Conservation (phyloP, 2,113 vertebrate genomes). For the Sula dactylatra region DNA sequence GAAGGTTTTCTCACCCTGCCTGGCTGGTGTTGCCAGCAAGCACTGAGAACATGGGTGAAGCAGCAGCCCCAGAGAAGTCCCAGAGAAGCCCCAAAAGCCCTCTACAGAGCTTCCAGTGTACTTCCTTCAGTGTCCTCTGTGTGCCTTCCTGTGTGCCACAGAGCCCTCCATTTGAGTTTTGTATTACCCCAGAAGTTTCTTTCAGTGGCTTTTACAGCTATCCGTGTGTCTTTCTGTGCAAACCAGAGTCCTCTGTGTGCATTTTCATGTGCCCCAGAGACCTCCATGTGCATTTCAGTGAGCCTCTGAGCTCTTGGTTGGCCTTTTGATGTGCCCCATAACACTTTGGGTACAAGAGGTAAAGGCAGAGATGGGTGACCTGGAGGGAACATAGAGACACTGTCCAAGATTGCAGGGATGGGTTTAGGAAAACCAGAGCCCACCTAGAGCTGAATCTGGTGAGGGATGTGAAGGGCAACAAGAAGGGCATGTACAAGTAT, state of each 20-base stretch:
- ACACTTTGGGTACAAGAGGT: neutral
- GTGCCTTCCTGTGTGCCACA: neutral
- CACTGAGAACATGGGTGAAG: neutral
- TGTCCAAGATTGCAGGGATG: neutral
- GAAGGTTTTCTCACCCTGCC: neutral
- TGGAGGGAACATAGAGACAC: neutral
- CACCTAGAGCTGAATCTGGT: neutral
- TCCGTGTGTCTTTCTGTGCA: neutral
- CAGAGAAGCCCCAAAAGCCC: no score
- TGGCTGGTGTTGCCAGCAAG: neutral
- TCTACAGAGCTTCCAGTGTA: neutral
- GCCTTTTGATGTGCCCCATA: neutral
- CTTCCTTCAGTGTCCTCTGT: neutral
- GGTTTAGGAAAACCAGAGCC: neutral
- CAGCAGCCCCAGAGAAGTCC: neutral
- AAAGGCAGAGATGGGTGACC: neutral
- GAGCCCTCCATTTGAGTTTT: neutral
- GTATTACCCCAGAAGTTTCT: neutral
- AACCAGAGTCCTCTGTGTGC: neutral
- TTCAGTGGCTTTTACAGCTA: neutral
- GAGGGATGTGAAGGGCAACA: neutral
- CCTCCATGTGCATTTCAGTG: neutral
- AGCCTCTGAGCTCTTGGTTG: neutral
- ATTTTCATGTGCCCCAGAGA: neutral
- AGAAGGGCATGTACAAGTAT: neutral